Evolutionary conservation across 2,113 vertebrate genomes (phyloP).

Genomic region (Lampris megalopsis): DNA sequence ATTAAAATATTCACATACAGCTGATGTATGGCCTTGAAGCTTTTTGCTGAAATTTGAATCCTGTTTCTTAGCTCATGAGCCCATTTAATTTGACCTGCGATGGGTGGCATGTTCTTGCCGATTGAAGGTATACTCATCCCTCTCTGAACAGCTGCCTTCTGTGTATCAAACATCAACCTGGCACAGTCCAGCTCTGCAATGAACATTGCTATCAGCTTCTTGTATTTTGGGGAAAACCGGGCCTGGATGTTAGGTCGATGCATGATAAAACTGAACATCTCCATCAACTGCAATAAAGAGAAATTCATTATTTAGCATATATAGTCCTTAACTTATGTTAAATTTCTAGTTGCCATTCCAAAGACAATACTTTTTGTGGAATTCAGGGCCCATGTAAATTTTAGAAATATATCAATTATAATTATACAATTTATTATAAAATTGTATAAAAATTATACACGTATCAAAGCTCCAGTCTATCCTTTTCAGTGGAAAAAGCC

Average conservation of each 20-base stretch:
- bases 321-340: no score
- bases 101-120: slow-evolving; percentile 78
- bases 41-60: slow-evolving; percentile 66
- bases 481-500: no score
- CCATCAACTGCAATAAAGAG: slow-evolving; percentile 74
- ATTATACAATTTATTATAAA: no score
- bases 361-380: no score
- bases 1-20: slow-evolving; percentile 70
- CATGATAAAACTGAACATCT: slow-evolving; percentile 82
- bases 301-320: no score
- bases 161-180: slow-evolving; percentile 69
- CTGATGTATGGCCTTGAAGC: slow-evolving; percentile 71
- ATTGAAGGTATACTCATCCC: not conserved
- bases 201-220: slow-evolving; percentile 76
- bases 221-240: slow-evolving; percentile 71
- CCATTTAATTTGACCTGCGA: slow-evolving; percentile 82
- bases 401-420: no score
- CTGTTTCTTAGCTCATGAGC: slow-evolving; percentile 82
- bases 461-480: no score
- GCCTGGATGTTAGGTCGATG: slow-evolving; percentile 77
- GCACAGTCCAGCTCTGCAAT: slow-evolving; percentile 73
- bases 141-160: accelerated
- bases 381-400: no score
- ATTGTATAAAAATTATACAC: no score
- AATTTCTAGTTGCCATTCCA: no score